Evolutionary conservation across 2,113 vertebrate genomes (phyloP), one percentile per base, ranked within the genome.

Genomic region (Verasper variegatus): DNA sequence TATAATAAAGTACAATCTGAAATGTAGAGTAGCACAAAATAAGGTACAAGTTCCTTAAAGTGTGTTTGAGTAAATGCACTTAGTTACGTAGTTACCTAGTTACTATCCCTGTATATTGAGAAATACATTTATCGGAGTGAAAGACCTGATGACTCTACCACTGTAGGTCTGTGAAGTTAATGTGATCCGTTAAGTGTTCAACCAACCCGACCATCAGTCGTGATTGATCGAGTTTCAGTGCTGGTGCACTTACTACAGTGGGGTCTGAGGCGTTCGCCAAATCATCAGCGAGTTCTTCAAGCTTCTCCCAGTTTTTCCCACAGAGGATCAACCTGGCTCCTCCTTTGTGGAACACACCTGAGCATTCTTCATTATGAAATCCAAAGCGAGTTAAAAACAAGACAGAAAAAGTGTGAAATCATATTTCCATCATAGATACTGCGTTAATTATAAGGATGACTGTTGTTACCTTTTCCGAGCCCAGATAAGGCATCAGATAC

Each of bases 321-420:
- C 97, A 98, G 4, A 99, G 90, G 81, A 98, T 95, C 65, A 99
- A 89, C 74, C 97, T 94, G 0, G 97, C 96, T 31, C 97, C 98
- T 18, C 95, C 95, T 13, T 83, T 66, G 10, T 99, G 97, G 85
- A 98, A 98, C 45, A 96, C 90, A 1, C 91, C 94, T 56, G 97
- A 94, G 66, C 97, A 98, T 85, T 98, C 97, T 98, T 85, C 73
- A 85, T 18, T 51, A 17, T 20, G 18, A 4, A 10, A 60, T 2
- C 1, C 10, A 27, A 24, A 65, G 24, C 20, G 63, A 15, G 10
- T 13, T 47, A 0, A 20, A 55, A 60, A 69, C 2, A 20, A 51
- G 47, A 51, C 5, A 18, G 47, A 20, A 51, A 4, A 51, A 51
- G 12, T 42, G 40, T 12, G 40, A 42, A 51, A 51, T 17, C 2